phyloP scores from a whole-genome alignment of 2,113 vertebrate genomes.

The Protobothrops mucrosquamatus region DNA sequence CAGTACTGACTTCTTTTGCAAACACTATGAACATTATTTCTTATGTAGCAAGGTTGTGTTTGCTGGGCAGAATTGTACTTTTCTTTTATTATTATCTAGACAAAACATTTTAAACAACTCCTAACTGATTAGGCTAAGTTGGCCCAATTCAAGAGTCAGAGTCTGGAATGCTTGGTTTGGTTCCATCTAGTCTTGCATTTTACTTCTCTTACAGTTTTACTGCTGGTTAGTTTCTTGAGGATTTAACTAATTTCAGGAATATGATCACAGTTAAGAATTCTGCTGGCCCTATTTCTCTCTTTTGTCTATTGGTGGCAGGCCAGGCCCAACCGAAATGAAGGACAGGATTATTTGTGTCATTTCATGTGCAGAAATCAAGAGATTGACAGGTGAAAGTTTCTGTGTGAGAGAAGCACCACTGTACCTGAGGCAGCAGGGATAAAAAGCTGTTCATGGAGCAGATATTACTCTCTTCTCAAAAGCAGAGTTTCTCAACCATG shows the following conservation, averaged over 20 bases:
- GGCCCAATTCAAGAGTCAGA: not conserved
- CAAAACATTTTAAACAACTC: constrained; percentile 47
- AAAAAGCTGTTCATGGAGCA: not conserved
- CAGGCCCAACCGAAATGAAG: not conserved
- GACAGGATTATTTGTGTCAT: not conserved
- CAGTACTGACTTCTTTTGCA: constrained; percentile 50
- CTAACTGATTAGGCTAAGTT: constrained; percentile 25
- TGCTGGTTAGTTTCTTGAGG: not conserved
- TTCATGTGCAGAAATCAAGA: not conserved
- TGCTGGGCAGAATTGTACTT: constrained; percentile 51
- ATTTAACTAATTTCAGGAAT: not conserved
- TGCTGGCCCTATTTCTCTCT: not conserved
- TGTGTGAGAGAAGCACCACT: not conserved
- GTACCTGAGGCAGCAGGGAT: not conserved
- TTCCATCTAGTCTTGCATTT: not conserved
- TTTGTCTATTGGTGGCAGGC: not conserved
- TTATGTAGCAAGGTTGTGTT: constrained; percentile 32
- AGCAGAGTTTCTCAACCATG: not conserved
- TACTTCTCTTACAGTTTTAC: not conserved
- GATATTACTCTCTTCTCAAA: not conserved
- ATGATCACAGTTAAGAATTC: not conserved
- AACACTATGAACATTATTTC: constrained; percentile 49
- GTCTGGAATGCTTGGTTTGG: not conserved
- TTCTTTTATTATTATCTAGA: constrained; percentile 40
- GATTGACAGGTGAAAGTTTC: not conserved